phyloP scores from a whole-genome alignment of 2,797 vertebrate species.

The Menidia menidia region DNA sequence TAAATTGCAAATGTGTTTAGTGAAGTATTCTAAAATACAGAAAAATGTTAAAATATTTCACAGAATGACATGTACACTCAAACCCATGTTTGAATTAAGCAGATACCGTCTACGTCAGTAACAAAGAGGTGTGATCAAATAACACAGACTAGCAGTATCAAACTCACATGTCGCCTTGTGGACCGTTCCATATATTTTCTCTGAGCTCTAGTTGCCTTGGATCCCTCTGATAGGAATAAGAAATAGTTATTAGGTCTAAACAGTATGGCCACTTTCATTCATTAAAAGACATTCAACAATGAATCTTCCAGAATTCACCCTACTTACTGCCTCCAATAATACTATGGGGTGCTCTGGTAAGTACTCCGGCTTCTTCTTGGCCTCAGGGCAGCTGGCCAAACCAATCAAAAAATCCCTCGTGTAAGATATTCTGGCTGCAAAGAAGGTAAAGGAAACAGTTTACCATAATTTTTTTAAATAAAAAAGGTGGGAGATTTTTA shows the following conservation, averaged over 20 bases:
- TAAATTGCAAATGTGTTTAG: no score
- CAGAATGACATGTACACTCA: not conserved
- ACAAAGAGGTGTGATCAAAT: not conserved
- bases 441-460: conserved; percentile 14
- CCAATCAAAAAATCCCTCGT: conserved; percentile 81
- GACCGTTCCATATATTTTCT: conserved; percentile 23
- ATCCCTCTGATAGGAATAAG: conserved; percentile 54
- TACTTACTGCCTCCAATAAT: conserved; percentile 77
- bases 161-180: conserved; percentile 53
- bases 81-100: conserved; percentile 4
- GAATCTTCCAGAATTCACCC: not conserved
- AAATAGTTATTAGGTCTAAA: conserved; percentile 12
- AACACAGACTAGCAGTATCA: not conserved
- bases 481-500: no score
- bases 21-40: no score
- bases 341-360: conserved; percentile 83
- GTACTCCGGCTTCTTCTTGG: conserved; percentile 81
- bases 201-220: conserved; percentile 28
- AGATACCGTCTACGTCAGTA: not conserved
- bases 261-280: not conserved
- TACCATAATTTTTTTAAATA: not conserved
- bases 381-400: conserved; percentile 78
- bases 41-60: not conserved
- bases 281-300: not conserved
- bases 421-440: conserved; percentile 80